phyloP scores from a whole-genome alignment of 2,888 invertebrate genomes.

The Lithophane socia region DNA sequence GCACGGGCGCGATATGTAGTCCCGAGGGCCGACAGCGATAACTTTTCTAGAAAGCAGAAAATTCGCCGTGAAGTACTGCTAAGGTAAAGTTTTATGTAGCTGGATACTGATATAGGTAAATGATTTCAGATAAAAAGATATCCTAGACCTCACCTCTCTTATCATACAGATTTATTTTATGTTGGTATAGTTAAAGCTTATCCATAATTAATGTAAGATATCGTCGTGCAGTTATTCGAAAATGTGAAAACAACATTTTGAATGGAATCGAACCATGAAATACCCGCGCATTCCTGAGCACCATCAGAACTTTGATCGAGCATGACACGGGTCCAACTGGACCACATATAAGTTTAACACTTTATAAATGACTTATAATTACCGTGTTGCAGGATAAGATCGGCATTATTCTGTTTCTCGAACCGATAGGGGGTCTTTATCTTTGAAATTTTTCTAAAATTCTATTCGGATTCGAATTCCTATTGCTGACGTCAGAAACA shows the following conservation, averaged over 20 bases:
- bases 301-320: neutral
- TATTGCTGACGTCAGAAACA: neutral
- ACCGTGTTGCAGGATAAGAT: too few species aligned
- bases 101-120: slow-evolving; percentile 63
- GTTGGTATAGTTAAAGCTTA: neutral
- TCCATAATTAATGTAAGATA: neutral
- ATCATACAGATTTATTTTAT: slow-evolving; percentile 2
- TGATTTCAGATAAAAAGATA: slow-evolving; percentile 43
- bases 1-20: slow-evolving; percentile 66
- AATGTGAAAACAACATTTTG: neutral
- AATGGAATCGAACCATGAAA: neutral
- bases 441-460: neutral
- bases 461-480: neutral
- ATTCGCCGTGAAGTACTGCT: slow-evolving; percentile 62
- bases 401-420: neutral
- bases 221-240: neutral
- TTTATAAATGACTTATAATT: neutral
- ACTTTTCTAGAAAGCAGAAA: slow-evolving; percentile 72
- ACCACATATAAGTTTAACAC: neutral
- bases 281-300: too few species aligned
- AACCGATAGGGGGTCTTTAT: neutral
- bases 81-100: slow-evolving; percentile 67
- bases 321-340: neutral
- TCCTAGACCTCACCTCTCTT: slow-evolving; percentile 17
- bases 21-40: slow-evolving; percentile 71